Percentiles rank a stretch among this genome's conserved stretches.
These are phyloP conservation scores for Cervus canadensis DNA, from an alignment of 2,113 vertebrate species.

Conservation along the genomic window DNA sequence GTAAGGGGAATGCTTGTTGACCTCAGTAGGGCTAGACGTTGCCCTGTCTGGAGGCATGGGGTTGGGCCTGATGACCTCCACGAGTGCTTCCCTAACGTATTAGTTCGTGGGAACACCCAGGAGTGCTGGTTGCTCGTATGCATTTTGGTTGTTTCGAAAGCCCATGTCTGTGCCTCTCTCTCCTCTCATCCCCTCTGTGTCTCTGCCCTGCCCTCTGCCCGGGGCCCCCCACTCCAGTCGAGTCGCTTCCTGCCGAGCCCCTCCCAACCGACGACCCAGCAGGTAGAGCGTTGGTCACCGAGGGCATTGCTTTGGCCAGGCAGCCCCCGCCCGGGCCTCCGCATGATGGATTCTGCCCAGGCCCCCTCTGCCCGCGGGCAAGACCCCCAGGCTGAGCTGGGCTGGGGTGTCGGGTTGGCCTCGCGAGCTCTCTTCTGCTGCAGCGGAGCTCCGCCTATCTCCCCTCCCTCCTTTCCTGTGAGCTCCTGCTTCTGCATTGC, in stretches of 20 bases:
- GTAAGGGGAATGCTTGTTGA: neutral
- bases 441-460: neutral
- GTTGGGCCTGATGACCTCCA: neutral
- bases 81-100: neutral
- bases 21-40: neutral
- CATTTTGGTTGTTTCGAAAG: constrained; percentile 54
- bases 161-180: constrained; percentile 60
- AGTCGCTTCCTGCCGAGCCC: constrained; percentile 75
- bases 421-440: neutral
- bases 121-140: constrained; percentile 18
- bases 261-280: constrained; percentile 62
- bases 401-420: neutral
- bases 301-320: constrained; percentile 65
- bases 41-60: neutral
- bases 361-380: neutral
- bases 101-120: neutral
- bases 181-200: constrained; percentile 60
- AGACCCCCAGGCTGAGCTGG: neutral
- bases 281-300: constrained; percentile 71
- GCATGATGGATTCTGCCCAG: constrained; percentile 32
- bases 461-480: neutral
- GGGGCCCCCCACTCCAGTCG: constrained; percentile 67
- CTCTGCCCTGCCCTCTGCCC: constrained; percentile 25
- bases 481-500: neutral
- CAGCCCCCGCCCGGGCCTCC: neutral